phyloP scores from a whole-genome alignment of 2,797 vertebrate species.

The Hypotaenidia okinawae region DNA sequence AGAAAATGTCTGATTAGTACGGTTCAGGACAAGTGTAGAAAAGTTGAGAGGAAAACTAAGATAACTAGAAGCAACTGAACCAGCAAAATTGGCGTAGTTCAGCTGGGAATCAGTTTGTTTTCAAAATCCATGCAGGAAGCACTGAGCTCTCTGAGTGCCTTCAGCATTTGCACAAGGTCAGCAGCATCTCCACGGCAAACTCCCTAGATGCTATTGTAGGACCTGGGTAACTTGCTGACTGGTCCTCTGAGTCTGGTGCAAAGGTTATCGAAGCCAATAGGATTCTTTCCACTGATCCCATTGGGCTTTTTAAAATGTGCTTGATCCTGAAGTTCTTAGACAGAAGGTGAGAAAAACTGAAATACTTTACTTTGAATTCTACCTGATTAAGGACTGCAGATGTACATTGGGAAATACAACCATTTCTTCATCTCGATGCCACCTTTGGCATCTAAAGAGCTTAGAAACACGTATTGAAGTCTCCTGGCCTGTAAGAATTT shows the following conservation, averaged over 20 bases:
- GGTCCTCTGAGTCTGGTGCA: neutral
- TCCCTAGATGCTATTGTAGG: neutral
- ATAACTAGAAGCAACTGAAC: neutral
- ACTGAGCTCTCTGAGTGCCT: neutral
- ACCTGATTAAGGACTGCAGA: neutral
- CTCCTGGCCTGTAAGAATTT: neutral
- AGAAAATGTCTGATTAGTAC: neutral
- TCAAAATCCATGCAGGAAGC: neutral
- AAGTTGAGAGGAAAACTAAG: neutral
- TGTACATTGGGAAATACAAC: neutral
- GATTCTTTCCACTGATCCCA: neutral
- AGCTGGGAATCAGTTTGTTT: neutral
- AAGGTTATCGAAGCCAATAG: neutral
- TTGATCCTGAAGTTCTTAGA: neutral
- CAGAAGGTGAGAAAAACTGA: neutral
- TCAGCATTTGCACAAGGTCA: neutral
- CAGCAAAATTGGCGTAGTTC: neutral
- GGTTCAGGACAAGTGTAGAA: neutral
- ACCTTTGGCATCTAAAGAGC: neutral
- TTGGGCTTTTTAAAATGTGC: neutral
- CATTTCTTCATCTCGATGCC: neutral
- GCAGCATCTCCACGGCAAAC: neutral
- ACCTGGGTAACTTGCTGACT: neutral
- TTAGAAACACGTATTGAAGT: neutral
- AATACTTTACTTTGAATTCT: neutral